phyloP scores from a whole-genome alignment of 92 coral and sea anemone genomes.

The Phenganax marumi region DNA sequence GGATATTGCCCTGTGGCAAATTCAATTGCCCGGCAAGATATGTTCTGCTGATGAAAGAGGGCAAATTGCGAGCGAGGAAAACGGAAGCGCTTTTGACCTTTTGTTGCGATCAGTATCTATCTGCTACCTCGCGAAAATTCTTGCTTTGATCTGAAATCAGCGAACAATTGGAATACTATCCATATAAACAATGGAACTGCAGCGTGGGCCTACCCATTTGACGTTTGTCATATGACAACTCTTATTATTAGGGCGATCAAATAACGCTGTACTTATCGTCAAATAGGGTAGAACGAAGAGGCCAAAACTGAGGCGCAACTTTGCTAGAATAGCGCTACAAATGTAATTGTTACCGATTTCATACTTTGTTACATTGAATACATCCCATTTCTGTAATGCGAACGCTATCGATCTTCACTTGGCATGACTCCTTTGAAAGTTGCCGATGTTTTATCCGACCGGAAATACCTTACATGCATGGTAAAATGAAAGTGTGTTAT shows the following conservation, averaged over 20 bases:
- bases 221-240: background rate
- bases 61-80: background rate
- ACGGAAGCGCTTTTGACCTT: slow-evolving; percentile 29
- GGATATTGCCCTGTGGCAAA: slow-evolving; percentile 35
- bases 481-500: slow-evolving; percentile 38
- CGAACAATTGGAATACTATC: background rate
- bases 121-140: background rate
- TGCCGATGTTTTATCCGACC: slow-evolving; percentile 41
- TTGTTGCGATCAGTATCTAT: slow-evolving; percentile 1
- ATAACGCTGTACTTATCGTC: background rate
- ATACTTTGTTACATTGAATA: slow-evolving; percentile 4
- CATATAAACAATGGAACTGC: background rate
- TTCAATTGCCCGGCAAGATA: slow-evolving; percentile 32
- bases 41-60: slow-evolving; percentile 26
- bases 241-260: background rate
- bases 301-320: background rate
- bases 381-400: slow-evolving; percentile 18
- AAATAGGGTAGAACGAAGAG: background rate
- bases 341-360: slow-evolving; percentile 13
- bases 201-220: background rate
- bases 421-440: slow-evolving; percentile 36
- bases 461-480: slow-evolving; percentile 42
- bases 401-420: slow-evolving; percentile 22
- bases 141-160: background rate
- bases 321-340: background rate